phyloP scores from a whole-genome alignment of 2,113 vertebrate genomes.

The Nothocercus nigrocapillus region DNA sequence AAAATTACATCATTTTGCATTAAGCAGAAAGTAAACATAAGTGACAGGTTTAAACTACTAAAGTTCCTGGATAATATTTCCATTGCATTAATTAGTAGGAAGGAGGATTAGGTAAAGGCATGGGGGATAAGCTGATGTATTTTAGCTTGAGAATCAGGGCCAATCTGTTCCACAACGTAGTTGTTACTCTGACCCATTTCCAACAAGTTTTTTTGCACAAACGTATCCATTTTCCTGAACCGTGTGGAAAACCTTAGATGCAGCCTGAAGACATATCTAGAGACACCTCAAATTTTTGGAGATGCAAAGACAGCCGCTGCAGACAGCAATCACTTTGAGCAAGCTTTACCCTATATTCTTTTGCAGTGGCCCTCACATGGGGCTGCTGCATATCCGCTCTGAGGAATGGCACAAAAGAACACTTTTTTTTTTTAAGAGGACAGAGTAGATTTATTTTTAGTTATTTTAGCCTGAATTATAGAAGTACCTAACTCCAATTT shows the following conservation, averaged over 20 bases:
- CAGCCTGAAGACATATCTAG: not conserved
- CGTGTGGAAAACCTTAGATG: not conserved
- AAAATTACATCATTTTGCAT: conserved; percentile 9
- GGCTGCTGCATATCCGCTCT: not conserved
- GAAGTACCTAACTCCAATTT: not conserved
- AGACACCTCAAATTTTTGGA: not conserved
- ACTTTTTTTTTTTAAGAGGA: no score
- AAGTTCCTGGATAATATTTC: not conserved
- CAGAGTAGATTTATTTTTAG: no score
- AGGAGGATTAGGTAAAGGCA: conserved; percentile 8
- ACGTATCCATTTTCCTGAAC: not conserved
- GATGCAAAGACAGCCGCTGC: not conserved
- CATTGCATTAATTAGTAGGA: not conserved
- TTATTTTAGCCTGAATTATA: not conserved
- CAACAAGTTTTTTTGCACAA: not conserved
- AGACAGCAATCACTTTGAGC: not conserved
- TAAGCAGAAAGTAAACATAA: conserved; percentile 6
- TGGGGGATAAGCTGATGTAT: not conserved
- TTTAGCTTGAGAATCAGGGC: not conserved
- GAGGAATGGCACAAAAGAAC: not conserved
- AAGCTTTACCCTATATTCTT: not conserved
- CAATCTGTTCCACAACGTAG: not conserved
- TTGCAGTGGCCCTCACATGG: not conserved
- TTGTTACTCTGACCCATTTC: not conserved
- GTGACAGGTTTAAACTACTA: not conserved